phyloP scores from a whole-genome alignment of 2,113 vertebrate species.

The Axis porcinus region DNA sequence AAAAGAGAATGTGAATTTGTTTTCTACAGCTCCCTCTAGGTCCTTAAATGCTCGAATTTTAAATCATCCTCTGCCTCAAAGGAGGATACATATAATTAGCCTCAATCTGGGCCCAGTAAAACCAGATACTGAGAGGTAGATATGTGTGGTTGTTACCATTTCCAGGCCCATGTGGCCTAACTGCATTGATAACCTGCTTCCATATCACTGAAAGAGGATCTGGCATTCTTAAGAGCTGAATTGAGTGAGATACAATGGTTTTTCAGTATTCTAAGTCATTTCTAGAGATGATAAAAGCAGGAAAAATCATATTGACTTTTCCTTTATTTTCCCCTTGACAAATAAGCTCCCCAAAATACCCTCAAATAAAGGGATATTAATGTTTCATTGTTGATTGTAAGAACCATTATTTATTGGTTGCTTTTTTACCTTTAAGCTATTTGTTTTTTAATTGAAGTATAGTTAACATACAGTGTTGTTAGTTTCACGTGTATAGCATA shows the following conservation, averaged over 20 bases:
- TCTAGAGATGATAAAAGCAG: not conserved
- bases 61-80: not conserved
- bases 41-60: not conserved
- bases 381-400: not conserved
- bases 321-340: not conserved
- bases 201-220: not conserved
- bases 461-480: not conserved
- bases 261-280: slow-evolving; percentile 15
- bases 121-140: not conserved
- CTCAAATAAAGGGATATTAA: not conserved
- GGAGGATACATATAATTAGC: not conserved
- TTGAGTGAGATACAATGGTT: not conserved
- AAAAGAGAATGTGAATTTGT: not conserved
- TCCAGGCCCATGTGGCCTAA: not conserved
- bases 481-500: not conserved
- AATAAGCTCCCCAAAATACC: not conserved
- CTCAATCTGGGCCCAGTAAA: not conserved
- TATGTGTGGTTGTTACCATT: not conserved
- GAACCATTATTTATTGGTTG: not conserved
- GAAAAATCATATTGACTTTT: not conserved
- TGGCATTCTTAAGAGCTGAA: not conserved
- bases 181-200: not conserved
- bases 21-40: not conserved
- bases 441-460: not conserved
- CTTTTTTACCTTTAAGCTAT: not conserved